Conservation (phyloP, 1,140 invertebrate species). For the silkworm (Bombyx mori) region ASM3026992v2 NC_085131.1:8950001-8950500, state of each 20-base stretch:
- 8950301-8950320: constrained; percentile 23
- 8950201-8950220: too few relatives aligned
- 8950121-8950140: constrained; percentile 27
- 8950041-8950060: constrained; percentile 32
- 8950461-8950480: too few relatives aligned
- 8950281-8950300: constrained; percentile 17
- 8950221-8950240: too few relatives aligned
- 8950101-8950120: constrained; percentile 32
- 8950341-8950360: constrained; percentile 27
- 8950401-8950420: constrained; percentile 31
- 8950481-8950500: too few relatives aligned
- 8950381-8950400: constrained; percentile 19
- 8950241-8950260: too few relatives aligned
- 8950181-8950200: too few relatives aligned
- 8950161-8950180: too few relatives aligned
- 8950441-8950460: too few relatives aligned
- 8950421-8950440: too few relatives aligned
- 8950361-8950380: constrained; percentile 36
- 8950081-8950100: constrained; percentile 30
- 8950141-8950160: constrained; percentile 2
- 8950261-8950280: constrained; percentile 10
- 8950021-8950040: constrained; percentile 19
- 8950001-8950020: constrained; percentile 41
- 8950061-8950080: constrained; percentile 21
- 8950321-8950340: constrained; percentile 34